Conservation (phyloP, 2,797 vertebrate genomes). For the Melanotaenia pygmaea region DNA sequence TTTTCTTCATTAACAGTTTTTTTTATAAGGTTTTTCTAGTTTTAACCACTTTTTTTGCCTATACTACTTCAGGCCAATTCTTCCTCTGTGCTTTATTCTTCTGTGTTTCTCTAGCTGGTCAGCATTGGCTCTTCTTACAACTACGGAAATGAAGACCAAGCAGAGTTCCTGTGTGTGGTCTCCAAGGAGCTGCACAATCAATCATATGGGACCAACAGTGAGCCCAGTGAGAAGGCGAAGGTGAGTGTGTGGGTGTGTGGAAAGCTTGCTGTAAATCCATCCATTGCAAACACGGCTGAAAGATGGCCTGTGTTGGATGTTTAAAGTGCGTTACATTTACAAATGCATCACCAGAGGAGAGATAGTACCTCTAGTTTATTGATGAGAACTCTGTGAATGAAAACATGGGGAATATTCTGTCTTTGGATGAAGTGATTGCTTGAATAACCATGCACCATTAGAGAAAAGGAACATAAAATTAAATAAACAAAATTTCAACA, state of each 20-base stretch:
- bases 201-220: slow-evolving; percentile 91
- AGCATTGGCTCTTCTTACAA: slow-evolving; percentile 99
- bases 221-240: slow-evolving; percentile 99
- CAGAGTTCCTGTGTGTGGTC: slow-evolving; percentile 98
- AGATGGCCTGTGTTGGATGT: slow-evolving; percentile 59
- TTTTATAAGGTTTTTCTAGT: slow-evolving; percentile 7
- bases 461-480: slow-evolving; percentile 4
- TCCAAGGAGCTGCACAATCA: slow-evolving; percentile 99
- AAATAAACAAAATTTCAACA: neutral
- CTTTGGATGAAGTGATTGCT: neutral
- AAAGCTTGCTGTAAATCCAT: slow-evolving; percentile 37
- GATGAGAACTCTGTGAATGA: slow-evolving; percentile 59
- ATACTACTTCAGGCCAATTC: slow-evolving; percentile 9
- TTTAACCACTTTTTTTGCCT: slow-evolving; percentile 9
- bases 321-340: slow-evolving; percentile 59
- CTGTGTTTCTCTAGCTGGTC: slow-evolving; percentile 86
- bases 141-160: slow-evolving; percentile 98
- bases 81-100: slow-evolving; percentile 48
- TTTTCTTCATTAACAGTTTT: slow-evolving; percentile 15
- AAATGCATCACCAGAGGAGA: slow-evolving; percentile 33
- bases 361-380: slow-evolving; percentile 61
- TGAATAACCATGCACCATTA: neutral
- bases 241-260: slow-evolving; percentile 75
- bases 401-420: slow-evolving; percentile 43
- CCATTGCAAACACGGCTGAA: slow-evolving; percentile 55